Evolutionary conservation across 2,797 vertebrate genomes (phyloP).

Genomic region (Urocyon cinereoargenteus): DNA sequence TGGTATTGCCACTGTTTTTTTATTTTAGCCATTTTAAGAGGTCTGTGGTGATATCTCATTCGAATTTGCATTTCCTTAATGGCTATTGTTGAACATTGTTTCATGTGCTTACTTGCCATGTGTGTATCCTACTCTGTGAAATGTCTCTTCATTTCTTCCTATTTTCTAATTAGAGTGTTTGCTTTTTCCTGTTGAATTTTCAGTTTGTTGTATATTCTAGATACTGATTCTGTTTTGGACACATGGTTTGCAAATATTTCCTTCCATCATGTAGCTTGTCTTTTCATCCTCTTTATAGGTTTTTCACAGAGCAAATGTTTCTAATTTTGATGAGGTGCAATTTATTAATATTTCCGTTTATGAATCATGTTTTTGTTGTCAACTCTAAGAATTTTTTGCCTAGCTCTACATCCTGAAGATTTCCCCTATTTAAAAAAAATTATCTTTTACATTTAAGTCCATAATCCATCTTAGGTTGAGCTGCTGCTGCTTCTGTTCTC

Average conservation of each 20-base stretch:
- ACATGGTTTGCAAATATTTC: neutral
- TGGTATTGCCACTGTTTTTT: neutral
- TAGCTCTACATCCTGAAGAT: neutral
- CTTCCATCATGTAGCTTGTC: neutral
- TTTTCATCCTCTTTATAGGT: neutral
- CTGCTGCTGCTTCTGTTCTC: neutral
- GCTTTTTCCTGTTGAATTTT: neutral
- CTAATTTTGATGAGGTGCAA: neutral
- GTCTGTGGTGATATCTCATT: neutral
- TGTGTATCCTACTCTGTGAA: neutral
- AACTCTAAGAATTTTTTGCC: neutral
- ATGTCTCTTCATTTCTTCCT: neutral
- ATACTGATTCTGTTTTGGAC: neutral
- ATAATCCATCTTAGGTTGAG: neutral
- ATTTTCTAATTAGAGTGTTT: neutral
- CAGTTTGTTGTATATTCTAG: neutral
- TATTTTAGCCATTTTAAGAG: neutral
- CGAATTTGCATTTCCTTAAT: neutral
- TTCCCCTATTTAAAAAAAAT: neutral
- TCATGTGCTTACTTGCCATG: neutral
- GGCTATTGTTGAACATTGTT: neutral
- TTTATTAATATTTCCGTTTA: neutral
- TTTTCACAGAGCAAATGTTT: neutral
- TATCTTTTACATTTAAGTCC: neutral
- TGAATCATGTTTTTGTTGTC: neutral